Conservation (phyloP, 2,113 vertebrate species). For the Scartelaos histophorus region DNA sequence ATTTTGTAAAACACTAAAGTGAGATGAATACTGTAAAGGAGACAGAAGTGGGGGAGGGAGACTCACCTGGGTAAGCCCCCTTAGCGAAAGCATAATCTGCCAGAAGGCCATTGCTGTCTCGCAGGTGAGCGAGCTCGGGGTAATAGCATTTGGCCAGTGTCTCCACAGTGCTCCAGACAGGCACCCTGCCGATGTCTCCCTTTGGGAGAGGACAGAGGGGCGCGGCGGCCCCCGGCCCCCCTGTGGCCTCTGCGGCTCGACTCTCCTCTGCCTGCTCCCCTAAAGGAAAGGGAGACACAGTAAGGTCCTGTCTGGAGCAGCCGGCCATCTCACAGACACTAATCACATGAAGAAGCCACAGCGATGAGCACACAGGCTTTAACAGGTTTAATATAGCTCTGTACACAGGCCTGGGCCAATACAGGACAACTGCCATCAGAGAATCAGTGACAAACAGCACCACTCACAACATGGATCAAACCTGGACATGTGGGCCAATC, state of each 20-base stretch:
- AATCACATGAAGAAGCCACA: constrained; percentile 64
- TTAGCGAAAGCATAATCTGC: constrained; percentile 76
- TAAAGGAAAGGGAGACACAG: constrained; percentile 76
- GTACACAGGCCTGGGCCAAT: constrained; percentile 19
- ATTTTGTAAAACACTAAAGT: background rate
- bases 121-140: constrained; percentile 76
- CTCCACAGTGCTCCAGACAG: constrained; percentile 78
- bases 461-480: constrained; percentile 29
- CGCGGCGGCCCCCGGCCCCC: constrained; percentile 63
- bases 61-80: constrained; percentile 78
- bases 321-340: constrained; percentile 39
- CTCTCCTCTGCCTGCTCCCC: constrained; percentile 78
- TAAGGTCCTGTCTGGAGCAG: constrained; percentile 73
- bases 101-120: constrained; percentile 72
- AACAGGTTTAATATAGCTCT: constrained; percentile 55
- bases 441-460: constrained; percentile 30
- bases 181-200: constrained; percentile 75
- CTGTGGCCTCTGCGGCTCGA: constrained; percentile 69
- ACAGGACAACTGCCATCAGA: constrained; percentile 49
- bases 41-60: constrained; percentile 5
- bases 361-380: constrained; percentile 53
- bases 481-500: constrained; percentile 11
- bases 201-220: constrained; percentile 74
- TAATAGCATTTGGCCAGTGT: constrained; percentile 81
- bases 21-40: background rate